Conservation (phyloP, 2,797 vertebrate species). For the Rhabdomys pumilio region DNA sequence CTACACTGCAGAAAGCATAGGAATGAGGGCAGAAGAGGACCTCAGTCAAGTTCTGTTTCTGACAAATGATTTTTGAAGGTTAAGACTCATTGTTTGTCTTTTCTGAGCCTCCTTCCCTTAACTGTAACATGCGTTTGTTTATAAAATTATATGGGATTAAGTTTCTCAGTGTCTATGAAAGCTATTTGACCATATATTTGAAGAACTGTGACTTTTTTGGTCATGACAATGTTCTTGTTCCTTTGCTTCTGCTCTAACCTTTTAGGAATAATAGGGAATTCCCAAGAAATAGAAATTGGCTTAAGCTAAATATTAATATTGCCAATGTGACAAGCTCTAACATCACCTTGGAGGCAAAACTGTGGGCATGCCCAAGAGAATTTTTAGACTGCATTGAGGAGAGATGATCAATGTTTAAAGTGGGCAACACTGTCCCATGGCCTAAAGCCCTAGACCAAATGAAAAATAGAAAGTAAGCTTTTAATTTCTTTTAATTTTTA, state of each 20-base stretch:
- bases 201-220: background rate
- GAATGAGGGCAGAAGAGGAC: background rate
- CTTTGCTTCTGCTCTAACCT: background rate
- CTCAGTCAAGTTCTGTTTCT: background rate
- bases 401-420: background rate
- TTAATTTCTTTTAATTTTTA: too few species aligned
- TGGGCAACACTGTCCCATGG: background rate
- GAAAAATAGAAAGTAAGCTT: background rate
- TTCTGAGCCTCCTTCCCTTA: background rate
- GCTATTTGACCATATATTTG: background rate
- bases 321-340: background rate
- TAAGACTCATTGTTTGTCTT: conserved; percentile 12
- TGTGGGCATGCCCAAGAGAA: background rate
- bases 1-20: background rate
- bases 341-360: background rate
- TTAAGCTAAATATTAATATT: background rate
- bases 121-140: conserved; percentile 23
- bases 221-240: background rate
- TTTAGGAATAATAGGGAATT: background rate
- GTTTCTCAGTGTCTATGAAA: conserved; percentile 25
- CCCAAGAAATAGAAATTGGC: conserved; percentile 24
- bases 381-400: background rate
- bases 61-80: conserved; percentile 26
- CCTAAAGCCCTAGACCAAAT: too few species aligned
- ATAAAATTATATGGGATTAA: background rate